Evolutionary conservation across 2,888 invertebrate species (phyloP).

Genomic region (Leptogaster cylindrica): DNA sequence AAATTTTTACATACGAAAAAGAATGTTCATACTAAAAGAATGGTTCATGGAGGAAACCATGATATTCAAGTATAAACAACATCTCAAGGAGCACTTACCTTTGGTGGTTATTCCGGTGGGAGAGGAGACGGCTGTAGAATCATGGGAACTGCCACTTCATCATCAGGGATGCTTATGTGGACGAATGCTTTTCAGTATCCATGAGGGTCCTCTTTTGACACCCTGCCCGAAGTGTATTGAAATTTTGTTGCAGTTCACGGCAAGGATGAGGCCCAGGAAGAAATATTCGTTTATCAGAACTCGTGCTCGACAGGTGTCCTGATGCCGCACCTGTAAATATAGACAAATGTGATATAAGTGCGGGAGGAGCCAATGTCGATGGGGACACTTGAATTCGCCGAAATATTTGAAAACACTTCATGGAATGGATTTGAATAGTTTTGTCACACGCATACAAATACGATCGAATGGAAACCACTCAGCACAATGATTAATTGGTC

Average conservation of each 20-base stretch:
- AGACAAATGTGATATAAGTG: not conserved
- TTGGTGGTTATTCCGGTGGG: conserved; percentile 47
- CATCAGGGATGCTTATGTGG: conserved; percentile 36
- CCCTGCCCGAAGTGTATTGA: conserved; percentile 3
- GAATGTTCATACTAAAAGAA: too few species aligned
- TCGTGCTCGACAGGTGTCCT: conserved; percentile 32
- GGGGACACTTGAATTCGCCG: not conserved
- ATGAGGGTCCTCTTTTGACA: conserved; percentile 18
- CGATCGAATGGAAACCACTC: not conserved
- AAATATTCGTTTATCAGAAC: not conserved
- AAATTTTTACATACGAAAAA: too few species aligned
- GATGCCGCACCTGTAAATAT: conserved; percentile 21
- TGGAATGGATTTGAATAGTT: not conserved
- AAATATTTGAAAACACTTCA: too few species aligned
- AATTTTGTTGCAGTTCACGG: not conserved
- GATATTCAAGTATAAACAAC: conserved; percentile 8
- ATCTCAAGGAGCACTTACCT: conserved; percentile 40
- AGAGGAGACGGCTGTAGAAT: conserved; percentile 45
- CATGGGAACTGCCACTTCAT: conserved; percentile 48
- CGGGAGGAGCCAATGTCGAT: not conserved
- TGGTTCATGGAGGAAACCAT: too few species aligned
- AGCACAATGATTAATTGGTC: conserved; percentile 23
- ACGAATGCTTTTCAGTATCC: conserved; percentile 39
- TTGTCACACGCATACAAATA: not conserved
- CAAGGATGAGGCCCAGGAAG: not conserved